Conservation (phyloP, 2,113 vertebrate genomes). For the Lampris megalopsis region DNA sequence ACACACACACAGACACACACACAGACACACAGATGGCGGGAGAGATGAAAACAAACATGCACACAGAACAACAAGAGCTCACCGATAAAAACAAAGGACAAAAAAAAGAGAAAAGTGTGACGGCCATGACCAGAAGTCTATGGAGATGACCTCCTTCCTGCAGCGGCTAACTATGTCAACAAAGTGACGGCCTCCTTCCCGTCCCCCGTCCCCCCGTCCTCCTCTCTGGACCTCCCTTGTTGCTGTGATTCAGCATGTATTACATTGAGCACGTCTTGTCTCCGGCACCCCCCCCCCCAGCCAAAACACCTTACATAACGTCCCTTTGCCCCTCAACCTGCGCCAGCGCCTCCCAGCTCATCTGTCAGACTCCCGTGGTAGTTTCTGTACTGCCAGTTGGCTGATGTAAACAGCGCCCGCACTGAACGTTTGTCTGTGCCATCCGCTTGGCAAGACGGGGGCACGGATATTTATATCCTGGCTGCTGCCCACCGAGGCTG, state of each 20-base stretch:
- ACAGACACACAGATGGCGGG: neutral
- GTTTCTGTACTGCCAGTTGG: slow-evolving; percentile 34
- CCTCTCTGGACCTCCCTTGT: slow-evolving; percentile 22
- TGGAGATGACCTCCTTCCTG: slow-evolving; percentile 38
- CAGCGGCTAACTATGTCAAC: slow-evolving; percentile 51
- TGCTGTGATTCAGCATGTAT: slow-evolving; percentile 43
- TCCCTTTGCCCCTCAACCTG: slow-evolving; percentile 35
- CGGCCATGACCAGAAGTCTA: neutral
- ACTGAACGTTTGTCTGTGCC: slow-evolving; percentile 39
- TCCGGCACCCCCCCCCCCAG: slow-evolving; percentile 8
- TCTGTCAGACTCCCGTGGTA: slow-evolving; percentile 40
- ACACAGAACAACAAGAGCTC: too few relatives aligned
- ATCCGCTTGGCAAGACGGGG: slow-evolving; percentile 50
- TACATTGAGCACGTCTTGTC: slow-evolving; percentile 39
- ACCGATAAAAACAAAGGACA: neutral
- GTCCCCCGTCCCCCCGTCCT: neutral
- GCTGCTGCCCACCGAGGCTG: slow-evolving; percentile 32
- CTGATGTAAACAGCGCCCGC: slow-evolving; percentile 50
- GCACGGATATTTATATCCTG: slow-evolving; percentile 55
- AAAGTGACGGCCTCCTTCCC: slow-evolving; percentile 16
- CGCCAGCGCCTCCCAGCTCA: slow-evolving; percentile 32
- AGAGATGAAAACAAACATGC: neutral
- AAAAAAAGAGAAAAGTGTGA: neutral
- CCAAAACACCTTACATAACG: slow-evolving; percentile 49
- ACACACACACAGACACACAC: neutral